A percentile compares a stretch with the other conserved stretches of the same genome.
Conservation (phyloP, 2,113 vertebrate genomes). For the Colaptes auratus region DNA sequence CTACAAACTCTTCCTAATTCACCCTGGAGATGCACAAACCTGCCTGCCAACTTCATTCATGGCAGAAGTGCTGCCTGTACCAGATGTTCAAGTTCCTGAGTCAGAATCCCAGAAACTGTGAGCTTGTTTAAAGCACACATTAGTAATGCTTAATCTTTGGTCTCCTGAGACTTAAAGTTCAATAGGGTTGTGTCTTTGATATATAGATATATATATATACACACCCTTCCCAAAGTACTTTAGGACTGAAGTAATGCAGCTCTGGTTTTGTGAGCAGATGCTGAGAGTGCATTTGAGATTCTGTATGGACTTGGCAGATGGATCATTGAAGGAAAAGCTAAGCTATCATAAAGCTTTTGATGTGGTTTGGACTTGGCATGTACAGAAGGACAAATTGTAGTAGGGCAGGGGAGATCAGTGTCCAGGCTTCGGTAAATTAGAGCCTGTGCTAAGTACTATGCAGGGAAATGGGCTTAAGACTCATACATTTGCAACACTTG, state of each 20-base stretch:
- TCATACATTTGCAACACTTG: not conserved
- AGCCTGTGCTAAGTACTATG: not conserved
- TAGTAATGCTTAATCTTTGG: not conserved
- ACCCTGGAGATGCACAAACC: conserved; percentile 2
- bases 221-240: not conserved
- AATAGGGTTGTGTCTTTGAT: not conserved
- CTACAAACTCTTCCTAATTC: not conserved
- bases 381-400: not conserved
- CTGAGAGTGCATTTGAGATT: not conserved
- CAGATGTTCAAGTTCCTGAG: conserved; percentile 22
- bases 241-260: not conserved
- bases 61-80: not conserved
- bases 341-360: not conserved
- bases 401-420: not conserved
- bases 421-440: not conserved
- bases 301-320: not conserved
- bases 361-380: not conserved
- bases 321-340: not conserved
- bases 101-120: not conserved
- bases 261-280: not conserved
- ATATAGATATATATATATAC: no score
- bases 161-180: not conserved
- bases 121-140: not conserved
- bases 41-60: not conserved
- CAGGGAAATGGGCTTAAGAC: not conserved